phyloP scores from a whole-genome alignment of 2,113 vertebrate species.

The Cheirogaleus medius region DNA sequence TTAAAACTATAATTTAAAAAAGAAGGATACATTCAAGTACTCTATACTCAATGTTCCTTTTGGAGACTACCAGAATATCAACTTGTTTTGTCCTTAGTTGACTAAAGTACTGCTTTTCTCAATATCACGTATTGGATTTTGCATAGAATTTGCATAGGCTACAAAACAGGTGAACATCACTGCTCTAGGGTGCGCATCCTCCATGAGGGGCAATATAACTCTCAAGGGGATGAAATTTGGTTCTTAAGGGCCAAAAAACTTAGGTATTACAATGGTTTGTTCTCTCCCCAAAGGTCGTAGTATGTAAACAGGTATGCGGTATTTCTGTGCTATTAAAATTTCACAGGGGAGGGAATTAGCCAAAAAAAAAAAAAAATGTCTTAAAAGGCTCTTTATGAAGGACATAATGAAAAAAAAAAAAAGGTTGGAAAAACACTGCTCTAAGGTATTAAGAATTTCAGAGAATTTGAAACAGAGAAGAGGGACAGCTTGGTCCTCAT shows the following conservation, averaged over 20 bases:
- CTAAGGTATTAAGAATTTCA: neutral
- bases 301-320: neutral
- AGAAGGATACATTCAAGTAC: neutral
- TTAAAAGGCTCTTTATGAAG: neutral
- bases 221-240: neutral
- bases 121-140: constrained; percentile 31
- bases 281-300: neutral
- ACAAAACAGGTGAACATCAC: neutral
- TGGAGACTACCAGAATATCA: neutral
- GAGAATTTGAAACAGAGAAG: neutral
- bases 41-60: neutral
- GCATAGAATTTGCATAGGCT: neutral
- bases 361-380: neutral
- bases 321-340: constrained; percentile 33
- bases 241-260: neutral
- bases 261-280: neutral
- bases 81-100: constrained; percentile 2
- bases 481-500: neutral
- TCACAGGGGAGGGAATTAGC: neutral
- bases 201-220: neutral
- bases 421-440: neutral
- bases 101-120: constrained; percentile 9
- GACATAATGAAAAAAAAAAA: neutral
- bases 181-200: neutral
- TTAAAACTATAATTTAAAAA: neutral